A percentile compares a stretch with the other conserved stretches of the same genome.
Evolutionary conservation across 2,113 vertebrate genomes (phyloP).

Genomic region (Ceyx melanurus): DNA sequence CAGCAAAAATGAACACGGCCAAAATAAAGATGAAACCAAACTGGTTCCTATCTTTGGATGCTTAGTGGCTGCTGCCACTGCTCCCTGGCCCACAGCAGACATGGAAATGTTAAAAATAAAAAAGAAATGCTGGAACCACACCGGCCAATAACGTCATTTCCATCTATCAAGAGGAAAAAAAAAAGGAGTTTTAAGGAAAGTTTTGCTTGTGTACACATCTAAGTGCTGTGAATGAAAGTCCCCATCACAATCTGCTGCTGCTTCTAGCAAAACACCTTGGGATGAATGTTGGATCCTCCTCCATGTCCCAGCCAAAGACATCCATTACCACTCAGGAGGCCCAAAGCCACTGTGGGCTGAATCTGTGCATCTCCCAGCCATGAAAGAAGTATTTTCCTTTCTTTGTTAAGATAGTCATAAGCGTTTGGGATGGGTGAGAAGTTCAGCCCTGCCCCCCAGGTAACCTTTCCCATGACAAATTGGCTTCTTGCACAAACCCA

Average conservation of each 20-base stretch:
- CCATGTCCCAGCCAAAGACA: neutral
- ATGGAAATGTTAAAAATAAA: conserved; percentile 24
- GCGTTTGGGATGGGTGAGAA: rapidly evolving
- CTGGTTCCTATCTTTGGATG: conserved; percentile 31
- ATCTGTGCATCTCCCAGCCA: neutral
- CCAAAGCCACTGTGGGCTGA: rapidly evolving
- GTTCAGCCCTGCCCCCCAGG: neutral
- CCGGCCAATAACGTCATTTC: neutral
- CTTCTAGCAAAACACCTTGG: neutral
- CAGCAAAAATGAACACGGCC: neutral
- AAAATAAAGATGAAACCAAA: conserved; percentile 17
- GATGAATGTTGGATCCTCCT: neutral
- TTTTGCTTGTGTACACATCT: neutral
- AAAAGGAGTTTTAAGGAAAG: neutral
- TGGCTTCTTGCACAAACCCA: neutral
- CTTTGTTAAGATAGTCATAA: neutral
- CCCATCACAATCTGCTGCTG: neutral
- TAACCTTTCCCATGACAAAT: neutral
- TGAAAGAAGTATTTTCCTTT: neutral
- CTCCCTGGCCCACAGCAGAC: conserved; percentile 23
- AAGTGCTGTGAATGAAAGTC: neutral
- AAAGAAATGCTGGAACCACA: neutral
- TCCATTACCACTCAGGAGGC: neutral
- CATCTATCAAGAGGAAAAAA: neutral
- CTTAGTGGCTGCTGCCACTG: neutral